Conservation (phyloP, 92 coral and sea anemone species). For the Parazoanthus atlanticus region DNA sequence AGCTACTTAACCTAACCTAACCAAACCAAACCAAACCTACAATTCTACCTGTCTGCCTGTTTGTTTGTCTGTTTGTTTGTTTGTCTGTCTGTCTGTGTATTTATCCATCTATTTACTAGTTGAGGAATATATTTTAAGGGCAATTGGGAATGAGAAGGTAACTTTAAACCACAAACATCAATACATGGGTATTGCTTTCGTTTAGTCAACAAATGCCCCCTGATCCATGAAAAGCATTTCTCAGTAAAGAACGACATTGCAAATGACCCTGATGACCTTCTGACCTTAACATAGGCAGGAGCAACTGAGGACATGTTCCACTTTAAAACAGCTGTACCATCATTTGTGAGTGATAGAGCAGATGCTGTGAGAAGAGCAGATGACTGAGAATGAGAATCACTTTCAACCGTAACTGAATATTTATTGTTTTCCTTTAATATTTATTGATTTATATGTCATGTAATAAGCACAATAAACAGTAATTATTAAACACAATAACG, state of each 20-base stretch:
- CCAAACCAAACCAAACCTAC: too few relatives aligned
- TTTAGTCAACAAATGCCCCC: not conserved
- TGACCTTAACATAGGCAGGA: constrained; percentile 97
- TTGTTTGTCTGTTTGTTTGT: too few relatives aligned
- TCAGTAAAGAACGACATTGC: not conserved
- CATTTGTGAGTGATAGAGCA: constrained; percentile 60
- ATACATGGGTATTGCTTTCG: too few relatives aligned
- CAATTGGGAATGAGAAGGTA: not conserved
- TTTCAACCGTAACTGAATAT: not conserved
- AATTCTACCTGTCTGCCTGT: too few relatives aligned
- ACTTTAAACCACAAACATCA: not conserved
- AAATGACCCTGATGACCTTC: not conserved
- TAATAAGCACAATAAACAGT: not conserved
- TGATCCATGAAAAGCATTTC: not conserved
- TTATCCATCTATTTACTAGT: not conserved
- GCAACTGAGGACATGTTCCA: constrained; percentile 97
- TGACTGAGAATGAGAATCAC: not conserved
- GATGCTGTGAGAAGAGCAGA: constrained; percentile 46
- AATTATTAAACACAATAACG: not conserved
- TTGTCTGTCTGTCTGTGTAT: too few relatives aligned
- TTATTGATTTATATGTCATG: not conserved
- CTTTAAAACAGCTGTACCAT: constrained; percentile 53
- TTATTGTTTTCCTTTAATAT: too few relatives aligned
- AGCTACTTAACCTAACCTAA: not conserved
- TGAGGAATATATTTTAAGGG: not conserved